phyloP scores from a whole-genome alignment of 1,140 invertebrate genomes.

The Drosophila chauvacae region DNA sequence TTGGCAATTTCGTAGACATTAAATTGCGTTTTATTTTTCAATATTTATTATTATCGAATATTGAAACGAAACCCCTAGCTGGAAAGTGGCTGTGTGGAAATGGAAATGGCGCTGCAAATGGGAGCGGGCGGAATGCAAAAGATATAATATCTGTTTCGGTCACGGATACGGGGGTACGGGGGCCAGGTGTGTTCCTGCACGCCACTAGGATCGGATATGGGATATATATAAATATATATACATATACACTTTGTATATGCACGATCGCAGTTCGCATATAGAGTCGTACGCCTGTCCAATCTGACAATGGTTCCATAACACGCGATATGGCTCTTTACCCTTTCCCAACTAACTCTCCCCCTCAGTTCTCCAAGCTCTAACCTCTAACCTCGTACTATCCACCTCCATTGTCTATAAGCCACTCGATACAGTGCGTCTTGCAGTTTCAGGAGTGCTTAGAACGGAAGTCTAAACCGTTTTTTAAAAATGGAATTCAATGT shows the following conservation, averaged over 20 bases:
- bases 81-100: constrained; percentile 39
- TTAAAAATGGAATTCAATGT: constrained; percentile 2
- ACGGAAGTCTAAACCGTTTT: not conserved
- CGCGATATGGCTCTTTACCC: constrained; percentile 59
- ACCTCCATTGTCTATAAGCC: not conserved
- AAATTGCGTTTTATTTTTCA: constrained; percentile 81
- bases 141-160: constrained; percentile 12
- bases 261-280: constrained; percentile 47
- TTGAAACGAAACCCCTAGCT: constrained; percentile 57
- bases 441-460: constrained; percentile 1
- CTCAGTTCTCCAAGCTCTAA: not conserved
- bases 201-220: constrained; percentile 37
- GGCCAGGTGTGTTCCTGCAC: constrained; percentile 51
- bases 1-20: constrained; percentile 62
- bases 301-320: constrained; percentile 54
- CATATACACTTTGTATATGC: constrained; percentile 12
- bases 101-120: constrained; percentile 45
- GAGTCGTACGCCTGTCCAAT: constrained; percentile 45
- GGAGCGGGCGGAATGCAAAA: constrained; percentile 38
- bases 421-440: constrained; percentile 17
- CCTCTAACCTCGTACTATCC: not conserved
- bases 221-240: not conserved
- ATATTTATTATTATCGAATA: constrained; percentile 81
- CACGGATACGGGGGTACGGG: constrained; percentile 7
- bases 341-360: constrained; percentile 3